Evolutionary conservation across 2,113 vertebrate genomes (phyloP).

Genomic region (Xyliphius kryptos): DNA sequence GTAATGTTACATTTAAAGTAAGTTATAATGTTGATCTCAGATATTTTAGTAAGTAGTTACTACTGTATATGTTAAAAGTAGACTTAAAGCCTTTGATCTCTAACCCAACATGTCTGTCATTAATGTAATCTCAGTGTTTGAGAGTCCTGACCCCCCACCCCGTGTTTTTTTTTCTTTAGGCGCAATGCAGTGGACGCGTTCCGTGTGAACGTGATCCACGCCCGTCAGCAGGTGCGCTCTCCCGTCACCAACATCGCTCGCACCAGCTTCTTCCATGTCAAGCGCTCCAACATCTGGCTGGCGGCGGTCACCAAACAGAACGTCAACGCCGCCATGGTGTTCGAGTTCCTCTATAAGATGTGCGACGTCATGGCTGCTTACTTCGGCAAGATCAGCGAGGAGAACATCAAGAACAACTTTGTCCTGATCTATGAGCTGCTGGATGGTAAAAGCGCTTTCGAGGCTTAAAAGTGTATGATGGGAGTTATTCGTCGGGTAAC

Average conservation of each 20-base stretch:
- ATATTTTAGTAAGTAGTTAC: too few species aligned
- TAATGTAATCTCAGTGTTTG: too few species aligned
- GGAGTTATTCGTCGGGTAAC: too few species aligned
- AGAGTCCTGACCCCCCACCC: not conserved
- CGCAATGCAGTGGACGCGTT: slow-evolving; percentile 97
- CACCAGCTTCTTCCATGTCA: slow-evolving; percentile 98
- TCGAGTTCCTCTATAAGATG: slow-evolving; percentile 99
- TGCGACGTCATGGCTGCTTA: slow-evolving; percentile 98
- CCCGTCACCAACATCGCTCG: slow-evolving; percentile 98
- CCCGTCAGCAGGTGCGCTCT: slow-evolving; percentile 95
- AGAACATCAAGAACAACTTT: slow-evolving; percentile 99
- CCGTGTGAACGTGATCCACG: slow-evolving; percentile 97
- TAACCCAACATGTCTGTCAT: too few species aligned
- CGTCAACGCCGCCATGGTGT: slow-evolving; percentile 98
- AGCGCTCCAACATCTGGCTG: slow-evolving; percentile 99
- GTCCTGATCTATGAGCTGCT: slow-evolving; percentile 97
- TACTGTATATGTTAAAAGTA: slow-evolving; percentile 52
- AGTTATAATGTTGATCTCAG: too few species aligned
- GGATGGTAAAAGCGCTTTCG: slow-evolving; percentile 72
- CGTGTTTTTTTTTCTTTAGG: slow-evolving; percentile 52
- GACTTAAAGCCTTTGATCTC: not conserved
- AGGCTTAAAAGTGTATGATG: not conserved
- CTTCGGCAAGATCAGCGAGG: slow-evolving; percentile 98
- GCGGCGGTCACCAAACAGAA: slow-evolving; percentile 99
- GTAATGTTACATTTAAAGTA: too few species aligned